Base-by-base conservation (phyloP, 2,113 vertebrate species). In the Chaetorhynchus papuensis region DNA sequence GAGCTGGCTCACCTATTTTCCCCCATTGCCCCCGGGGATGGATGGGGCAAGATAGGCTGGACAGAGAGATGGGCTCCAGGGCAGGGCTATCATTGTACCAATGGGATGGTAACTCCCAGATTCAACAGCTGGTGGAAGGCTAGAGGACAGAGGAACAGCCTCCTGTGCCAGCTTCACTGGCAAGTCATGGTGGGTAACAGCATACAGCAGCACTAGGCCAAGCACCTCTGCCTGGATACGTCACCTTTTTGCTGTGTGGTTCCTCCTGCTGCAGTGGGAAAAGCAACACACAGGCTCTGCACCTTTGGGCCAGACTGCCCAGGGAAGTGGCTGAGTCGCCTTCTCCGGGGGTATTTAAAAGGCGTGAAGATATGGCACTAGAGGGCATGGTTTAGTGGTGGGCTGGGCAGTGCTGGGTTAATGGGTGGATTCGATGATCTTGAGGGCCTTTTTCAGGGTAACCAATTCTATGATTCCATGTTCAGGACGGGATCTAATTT, bases 111-210 rank as follows among this genome's bases (percentile, higher is more conserved):
- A 57, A 66, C 35, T 50, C 33, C 47, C 53, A 50, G 26, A 39
- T 27, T 33, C 4, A 2, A 17, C 14, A 30, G 41, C 59, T 72
- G 59, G 28, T 1, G 2, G 27, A 63, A 75, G 42, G 31, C 37
- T 49, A 33, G 30, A 41, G 10, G 31, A 65, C 50, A 54, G 33
- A 30, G 23, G 37, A 75, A 24, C 15, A 78, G 31, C 19, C 27
- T 20, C 41, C 30, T 56, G 13, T 3, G 3, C 39, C 54, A 60
- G 27, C 54, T 74, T 39, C 75, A 22, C 0, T 7, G 13, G 15
- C 37, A 33, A 49, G 26, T 17, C 26, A 16, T 1, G 12, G 13
- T 18, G 42, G 33, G 18, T 17, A 59, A n/a, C 0, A 1, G 1
- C 3, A 63, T 18, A 27, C 0, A 0, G 42, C 15, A 6, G 37